Conservation (phyloP, 2,797 vertebrate species). For the Parotocinclus haroldoi region DNA sequence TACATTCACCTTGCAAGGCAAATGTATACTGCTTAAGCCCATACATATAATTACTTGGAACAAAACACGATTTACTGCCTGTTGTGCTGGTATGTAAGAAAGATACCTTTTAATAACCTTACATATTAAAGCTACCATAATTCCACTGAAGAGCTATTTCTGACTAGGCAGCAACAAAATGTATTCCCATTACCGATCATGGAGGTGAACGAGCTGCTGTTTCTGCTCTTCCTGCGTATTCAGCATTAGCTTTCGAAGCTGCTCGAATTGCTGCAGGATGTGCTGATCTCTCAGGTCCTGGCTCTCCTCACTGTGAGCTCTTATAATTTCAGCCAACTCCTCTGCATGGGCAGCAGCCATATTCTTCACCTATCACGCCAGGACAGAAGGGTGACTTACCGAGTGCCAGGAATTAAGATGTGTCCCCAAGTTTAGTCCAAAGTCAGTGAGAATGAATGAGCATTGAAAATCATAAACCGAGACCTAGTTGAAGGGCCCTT, state of each 20-base stretch:
- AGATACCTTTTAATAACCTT: background rate
- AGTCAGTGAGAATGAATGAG: too few species aligned
- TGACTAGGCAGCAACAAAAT: background rate
- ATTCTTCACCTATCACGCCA: conserved; percentile 70
- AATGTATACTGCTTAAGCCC: conserved; percentile 4
- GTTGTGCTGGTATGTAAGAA: background rate
- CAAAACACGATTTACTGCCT: background rate
- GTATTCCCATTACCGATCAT: conserved; percentile 69
- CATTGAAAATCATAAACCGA: too few species aligned
- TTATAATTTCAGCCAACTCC: conserved; percentile 79
- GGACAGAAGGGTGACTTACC: background rate
- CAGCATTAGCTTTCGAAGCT: conserved; percentile 75
- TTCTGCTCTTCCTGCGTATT: conserved; percentile 76
- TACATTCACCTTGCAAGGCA: conserved; percentile 4
- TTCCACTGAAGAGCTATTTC: background rate
- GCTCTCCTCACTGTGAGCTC: conserved; percentile 72
- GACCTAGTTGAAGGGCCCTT: too few species aligned
- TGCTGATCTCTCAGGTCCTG: conserved; percentile 78
- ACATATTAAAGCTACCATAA: conserved; percentile 2
- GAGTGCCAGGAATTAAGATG: background rate
- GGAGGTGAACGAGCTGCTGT: conserved; percentile 77
- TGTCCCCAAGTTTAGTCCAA: too few species aligned
- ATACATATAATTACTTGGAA: background rate
- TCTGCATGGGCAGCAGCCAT: conserved; percentile 77
- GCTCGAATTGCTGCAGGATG: conserved; percentile 77